These are phyloP conservation scores for Luscinia megarhynchos DNA, from an alignment of 2,797 vertebrate genomes.

Conservation along the genomic window DNA sequence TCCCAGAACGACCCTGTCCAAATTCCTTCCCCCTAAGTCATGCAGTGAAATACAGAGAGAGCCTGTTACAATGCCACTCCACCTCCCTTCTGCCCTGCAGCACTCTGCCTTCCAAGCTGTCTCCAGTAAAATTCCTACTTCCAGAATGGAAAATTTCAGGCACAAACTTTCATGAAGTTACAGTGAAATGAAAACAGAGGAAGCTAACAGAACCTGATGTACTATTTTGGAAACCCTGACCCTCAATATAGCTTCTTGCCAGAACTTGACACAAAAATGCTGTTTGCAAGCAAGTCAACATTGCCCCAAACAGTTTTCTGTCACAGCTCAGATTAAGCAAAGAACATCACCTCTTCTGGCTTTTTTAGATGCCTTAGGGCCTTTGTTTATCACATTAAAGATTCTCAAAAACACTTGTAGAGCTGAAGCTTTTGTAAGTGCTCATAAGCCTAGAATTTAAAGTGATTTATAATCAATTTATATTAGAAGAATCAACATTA, in stretches of 20 bases:
- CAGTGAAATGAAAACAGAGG: constrained; percentile 33
- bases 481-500: neutral
- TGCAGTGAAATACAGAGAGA: neutral
- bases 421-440: neutral
- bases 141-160: constrained; percentile 45
- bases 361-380: neutral
- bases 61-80: constrained; percentile 31
- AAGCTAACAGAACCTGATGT: neutral
- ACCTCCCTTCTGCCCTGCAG: neutral
- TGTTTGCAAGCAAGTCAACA: neutral
- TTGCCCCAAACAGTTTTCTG: neutral
- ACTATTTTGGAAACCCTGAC: neutral
- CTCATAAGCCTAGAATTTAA: neutral
- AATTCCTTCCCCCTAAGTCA: constrained; percentile 7
- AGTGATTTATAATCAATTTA: neutral
- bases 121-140: constrained; percentile 38
- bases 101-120: neutral
- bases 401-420: neutral
- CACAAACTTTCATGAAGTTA: neutral
- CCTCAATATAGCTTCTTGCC: neutral
- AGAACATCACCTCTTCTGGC: neutral
- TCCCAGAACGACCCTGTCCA: neutral
- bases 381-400: neutral
- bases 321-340: neutral
- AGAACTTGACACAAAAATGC: neutral